A percentile compares a stretch with the other conserved stretches of the same genome.
These are phyloP conservation scores for Oceanodroma tethys DNA, from an alignment of 2,113 vertebrate species.

Conservation along the genomic window DNA sequence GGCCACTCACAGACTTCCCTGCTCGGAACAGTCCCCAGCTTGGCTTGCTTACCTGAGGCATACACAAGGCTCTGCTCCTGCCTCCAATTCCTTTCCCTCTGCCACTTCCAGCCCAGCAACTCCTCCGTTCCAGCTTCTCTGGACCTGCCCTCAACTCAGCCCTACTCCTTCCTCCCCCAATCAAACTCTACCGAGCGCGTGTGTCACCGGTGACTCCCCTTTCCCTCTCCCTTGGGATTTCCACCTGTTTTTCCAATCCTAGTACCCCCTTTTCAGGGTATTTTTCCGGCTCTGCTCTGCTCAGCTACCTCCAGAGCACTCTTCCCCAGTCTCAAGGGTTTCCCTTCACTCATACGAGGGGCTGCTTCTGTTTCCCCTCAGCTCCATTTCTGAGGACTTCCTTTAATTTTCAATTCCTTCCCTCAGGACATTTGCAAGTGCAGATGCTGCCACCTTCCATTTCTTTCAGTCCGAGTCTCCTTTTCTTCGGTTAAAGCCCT, in stretches of 20 bases:
- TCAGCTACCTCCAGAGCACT: not conserved
- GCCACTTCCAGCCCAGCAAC: not conserved
- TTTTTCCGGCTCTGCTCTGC: rapidly evolving
- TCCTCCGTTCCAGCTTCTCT: not conserved
- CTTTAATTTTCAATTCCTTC: not conserved
- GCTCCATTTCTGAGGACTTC: not conserved
- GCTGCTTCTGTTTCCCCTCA: not conserved
- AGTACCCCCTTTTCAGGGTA: not conserved
- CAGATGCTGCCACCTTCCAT: not conserved
- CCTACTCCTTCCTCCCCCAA: not conserved
- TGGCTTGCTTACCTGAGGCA: not conserved
- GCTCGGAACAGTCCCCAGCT: not conserved
- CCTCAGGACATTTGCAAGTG: rapidly evolving
- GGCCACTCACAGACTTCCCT: not conserved
- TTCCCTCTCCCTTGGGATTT: not conserved
- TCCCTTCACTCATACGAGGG: not conserved
- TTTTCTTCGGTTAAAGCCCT: not conserved
- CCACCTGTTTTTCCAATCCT: not conserved
- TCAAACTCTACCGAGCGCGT: not conserved
- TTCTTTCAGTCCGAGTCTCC: not conserved
- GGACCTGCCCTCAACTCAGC: not conserved
- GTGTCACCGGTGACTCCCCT: not conserved
- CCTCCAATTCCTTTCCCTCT: not conserved
- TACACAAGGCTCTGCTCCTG: rapidly evolving
- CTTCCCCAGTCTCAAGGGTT: not conserved